Percentiles rank a stretch among this genome's conserved stretches.
phyloP scores from a whole-genome alignment of 2,113 vertebrate species.

The Albula goreensis region DNA sequence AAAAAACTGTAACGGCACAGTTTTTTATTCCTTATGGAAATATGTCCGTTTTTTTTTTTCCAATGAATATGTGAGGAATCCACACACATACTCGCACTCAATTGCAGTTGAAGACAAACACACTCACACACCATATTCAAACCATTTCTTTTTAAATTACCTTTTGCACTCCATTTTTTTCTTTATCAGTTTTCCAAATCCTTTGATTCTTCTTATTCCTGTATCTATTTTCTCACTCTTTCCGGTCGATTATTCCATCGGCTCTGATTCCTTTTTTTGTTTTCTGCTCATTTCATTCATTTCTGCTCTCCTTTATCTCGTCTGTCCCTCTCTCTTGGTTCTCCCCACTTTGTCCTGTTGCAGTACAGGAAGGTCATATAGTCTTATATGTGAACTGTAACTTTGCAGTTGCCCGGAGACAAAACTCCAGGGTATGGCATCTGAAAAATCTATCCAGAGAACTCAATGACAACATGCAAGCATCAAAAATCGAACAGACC shows the following conservation, averaged over 20 bases:
- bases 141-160: neutral
- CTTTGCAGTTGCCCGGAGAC: neutral
- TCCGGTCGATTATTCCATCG: neutral
- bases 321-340: neutral
- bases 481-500: neutral
- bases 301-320: neutral
- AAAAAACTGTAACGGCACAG: neutral
- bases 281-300: too few species aligned
- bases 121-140: neutral
- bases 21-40: neutral
- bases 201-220: too few species aligned
- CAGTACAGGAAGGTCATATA: too few species aligned
- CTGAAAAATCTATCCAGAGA: neutral
- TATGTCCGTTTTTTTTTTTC: too few species aligned
- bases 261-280: neutral
- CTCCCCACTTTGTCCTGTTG: neutral
- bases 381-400: too few species aligned
- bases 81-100: too few species aligned
- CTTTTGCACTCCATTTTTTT: neutral
- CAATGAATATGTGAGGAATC: too few species aligned
- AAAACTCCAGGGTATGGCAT: neutral
- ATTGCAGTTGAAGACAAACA: too few species aligned
- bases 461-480: neutral
- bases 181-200: neutral
- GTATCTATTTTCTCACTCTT: neutral